Conservation (phyloP, 2,113 vertebrate genomes). For the Neolamprologus devosi region DNA sequence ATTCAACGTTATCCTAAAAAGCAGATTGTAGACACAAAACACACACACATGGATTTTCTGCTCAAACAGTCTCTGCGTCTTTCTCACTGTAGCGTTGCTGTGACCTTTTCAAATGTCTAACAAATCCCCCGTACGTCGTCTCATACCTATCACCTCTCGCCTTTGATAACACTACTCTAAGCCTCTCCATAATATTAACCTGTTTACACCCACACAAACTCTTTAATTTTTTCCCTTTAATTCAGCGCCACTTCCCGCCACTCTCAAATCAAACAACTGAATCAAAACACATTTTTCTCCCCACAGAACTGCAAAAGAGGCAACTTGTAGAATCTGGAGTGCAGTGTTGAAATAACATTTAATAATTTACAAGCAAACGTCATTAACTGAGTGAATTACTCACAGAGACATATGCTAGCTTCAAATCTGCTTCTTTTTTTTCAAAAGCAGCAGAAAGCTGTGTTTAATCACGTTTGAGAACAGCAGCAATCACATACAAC, state of each 20-base stretch:
- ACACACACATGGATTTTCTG: neutral
- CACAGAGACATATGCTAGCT: neutral
- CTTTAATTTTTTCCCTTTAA: neutral
- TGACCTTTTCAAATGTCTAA: conserved; percentile 25
- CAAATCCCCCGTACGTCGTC: neutral
- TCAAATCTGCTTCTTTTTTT: conserved; percentile 2
- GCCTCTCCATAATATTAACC: neutral
- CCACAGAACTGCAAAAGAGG: neutral
- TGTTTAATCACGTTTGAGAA: conserved; percentile 21
- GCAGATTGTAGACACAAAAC: neutral
- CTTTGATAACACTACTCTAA: neutral
- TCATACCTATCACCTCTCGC: neutral
- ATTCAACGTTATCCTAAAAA: neutral
- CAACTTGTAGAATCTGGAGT: neutral
- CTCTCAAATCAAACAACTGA: neutral
- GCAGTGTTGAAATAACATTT: neutral
- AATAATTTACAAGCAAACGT: neutral
- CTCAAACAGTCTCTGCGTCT: neutral
- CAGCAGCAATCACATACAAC: neutral
- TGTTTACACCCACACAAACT: neutral
- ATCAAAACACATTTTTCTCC: neutral
- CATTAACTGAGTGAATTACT: neutral
- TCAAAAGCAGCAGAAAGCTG: neutral
- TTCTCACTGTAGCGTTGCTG: neutral
- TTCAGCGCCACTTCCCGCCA: neutral